These are phyloP conservation scores for Bubo scandiacus DNA, from an alignment of 2,113 vertebrate genomes.

Conservation along the genomic window DNA sequence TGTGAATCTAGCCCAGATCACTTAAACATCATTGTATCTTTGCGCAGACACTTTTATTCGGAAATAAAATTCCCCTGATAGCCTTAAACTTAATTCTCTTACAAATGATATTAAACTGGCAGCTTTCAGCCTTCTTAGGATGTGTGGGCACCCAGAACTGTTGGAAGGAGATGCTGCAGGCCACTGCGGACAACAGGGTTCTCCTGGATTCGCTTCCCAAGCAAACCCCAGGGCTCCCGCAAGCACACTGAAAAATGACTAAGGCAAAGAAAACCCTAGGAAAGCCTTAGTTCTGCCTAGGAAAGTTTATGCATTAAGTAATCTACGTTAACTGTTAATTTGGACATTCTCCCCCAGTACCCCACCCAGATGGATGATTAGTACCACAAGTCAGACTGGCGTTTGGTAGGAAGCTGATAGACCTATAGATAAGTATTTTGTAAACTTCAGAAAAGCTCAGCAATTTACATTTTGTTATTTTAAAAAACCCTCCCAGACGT, in stretches of 20 bases:
- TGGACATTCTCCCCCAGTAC: neutral
- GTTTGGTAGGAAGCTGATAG: neutral
- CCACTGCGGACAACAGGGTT: rapidly evolving
- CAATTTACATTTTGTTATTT: neutral
- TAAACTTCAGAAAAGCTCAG: neutral
- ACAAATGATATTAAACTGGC: too few relatives aligned
- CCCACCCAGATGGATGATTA: neutral
- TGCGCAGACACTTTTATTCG: neutral
- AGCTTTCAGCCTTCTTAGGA: neutral
- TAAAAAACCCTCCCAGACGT: neutral
- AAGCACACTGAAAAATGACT: neutral
- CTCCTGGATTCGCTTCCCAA: rapidly evolving
- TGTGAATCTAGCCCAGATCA: neutral
- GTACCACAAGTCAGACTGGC: neutral
- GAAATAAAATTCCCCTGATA: neutral
- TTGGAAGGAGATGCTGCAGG: neutral
- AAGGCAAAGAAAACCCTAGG: neutral
- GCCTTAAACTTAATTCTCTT: neutral
- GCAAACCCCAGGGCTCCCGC: neutral
- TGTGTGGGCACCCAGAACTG: too few relatives aligned
- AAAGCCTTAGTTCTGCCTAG: neutral
- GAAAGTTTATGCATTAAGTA: neutral
- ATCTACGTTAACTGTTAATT: neutral
- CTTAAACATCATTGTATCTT: neutral
- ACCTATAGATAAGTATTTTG: neutral